Conservation (phyloP, 1,140 invertebrate species). For the Tetraneura akinire region DNA sequence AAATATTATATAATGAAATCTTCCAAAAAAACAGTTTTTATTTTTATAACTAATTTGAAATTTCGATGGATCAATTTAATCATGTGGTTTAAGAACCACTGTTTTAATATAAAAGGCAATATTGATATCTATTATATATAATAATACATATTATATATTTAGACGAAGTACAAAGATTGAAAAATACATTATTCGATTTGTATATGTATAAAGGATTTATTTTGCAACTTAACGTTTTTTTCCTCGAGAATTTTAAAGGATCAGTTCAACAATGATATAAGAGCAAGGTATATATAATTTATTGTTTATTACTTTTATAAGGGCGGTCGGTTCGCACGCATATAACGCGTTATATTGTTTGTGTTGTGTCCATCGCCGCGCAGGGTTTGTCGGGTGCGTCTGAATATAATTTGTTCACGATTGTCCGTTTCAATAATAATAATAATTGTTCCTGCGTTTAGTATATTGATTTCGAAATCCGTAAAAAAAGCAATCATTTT, state of each 20-base stretch:
- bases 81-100: too few relatives aligned
- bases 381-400: background rate
- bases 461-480: constrained; percentile 8
- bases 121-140: too few relatives aligned
- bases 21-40: too few relatives aligned
- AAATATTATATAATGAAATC: too few relatives aligned
- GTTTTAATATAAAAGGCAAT: too few relatives aligned
- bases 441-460: background rate
- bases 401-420: constrained; percentile 1
- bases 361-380: background rate
- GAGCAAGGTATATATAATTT: constrained; percentile 11
- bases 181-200: too few relatives aligned
- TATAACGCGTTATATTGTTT: background rate
- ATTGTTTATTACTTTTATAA: constrained; percentile 3
- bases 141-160: too few relatives aligned
- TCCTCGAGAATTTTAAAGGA: background rate
- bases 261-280: background rate
- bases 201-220: background rate
- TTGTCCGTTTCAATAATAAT: constrained; percentile 2
- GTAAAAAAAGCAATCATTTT: background rate
- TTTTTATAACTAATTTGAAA: too few relatives aligned
- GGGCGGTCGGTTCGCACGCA: background rate
- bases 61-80: too few relatives aligned
- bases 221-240: background rate
- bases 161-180: too few relatives aligned